Evolutionary conservation across 2,113 vertebrate species (phyloP), one percentile per base, ranked within the genome.

Genomic region (Neotoma lepida): DNA sequence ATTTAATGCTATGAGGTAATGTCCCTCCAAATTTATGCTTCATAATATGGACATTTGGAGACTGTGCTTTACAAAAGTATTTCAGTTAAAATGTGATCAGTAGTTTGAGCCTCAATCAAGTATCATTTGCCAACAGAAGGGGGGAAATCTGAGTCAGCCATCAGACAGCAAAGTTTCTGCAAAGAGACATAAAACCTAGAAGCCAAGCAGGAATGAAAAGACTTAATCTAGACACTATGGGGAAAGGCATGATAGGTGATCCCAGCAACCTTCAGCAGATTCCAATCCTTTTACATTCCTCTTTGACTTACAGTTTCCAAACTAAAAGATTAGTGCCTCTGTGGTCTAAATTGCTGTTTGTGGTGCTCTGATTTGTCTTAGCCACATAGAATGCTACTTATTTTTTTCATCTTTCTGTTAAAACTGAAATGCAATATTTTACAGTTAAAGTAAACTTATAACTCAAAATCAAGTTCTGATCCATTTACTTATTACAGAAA

Each of bases 181-280:
- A 14, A 58, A 77, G 17, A 44, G 7, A 54, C 22, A 22, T 20
- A 35, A 66, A 68, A 86, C 14, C 1, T 64, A 26, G 13, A 39
- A 33, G 73, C 4, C 18, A 41, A 66, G 28, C 9, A 20, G 24
- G 15, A 76, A 33, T 24, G 4, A 2, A 51, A 54, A 87, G 10
- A 15, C 17, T 66, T 10, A 28, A 54, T 41, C 49, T 2, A 56
- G n/a, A 73, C 56, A 64, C 10, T 1, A 20, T 41, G 6, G 24
- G 44, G 13, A n/a, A 4, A 74, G 8, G 0, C 24, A 18, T 4
- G 4, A 28, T 9, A 0, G 44, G 9, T n/a, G 1, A 2, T 2
- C 8, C 54, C 4, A 84, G 1, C 3, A 63, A 4, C 1, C 13
- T 10, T 85, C 39, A 66, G 10, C 7, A 86, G 39, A 18, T 51